phyloP scores from a whole-genome alignment of 2,797 vertebrate species.

The Acanthornis magna region DNA sequence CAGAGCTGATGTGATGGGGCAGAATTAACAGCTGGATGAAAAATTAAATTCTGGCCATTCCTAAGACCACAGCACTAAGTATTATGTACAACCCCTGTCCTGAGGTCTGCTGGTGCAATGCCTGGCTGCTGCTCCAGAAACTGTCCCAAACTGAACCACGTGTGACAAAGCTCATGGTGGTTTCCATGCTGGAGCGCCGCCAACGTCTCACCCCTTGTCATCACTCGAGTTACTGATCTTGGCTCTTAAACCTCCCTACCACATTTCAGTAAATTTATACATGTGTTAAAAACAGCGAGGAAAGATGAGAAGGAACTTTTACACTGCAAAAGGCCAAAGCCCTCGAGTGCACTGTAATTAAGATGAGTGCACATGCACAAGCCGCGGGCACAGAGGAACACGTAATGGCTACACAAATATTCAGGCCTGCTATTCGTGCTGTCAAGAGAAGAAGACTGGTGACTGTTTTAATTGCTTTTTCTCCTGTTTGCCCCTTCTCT shows the following conservation, averaged over 20 bases:
- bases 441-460: not conserved
- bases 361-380: not conserved
- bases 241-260: not conserved
- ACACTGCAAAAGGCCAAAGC: not conserved
- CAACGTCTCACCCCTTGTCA: not conserved
- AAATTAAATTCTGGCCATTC: not conserved
- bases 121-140: not conserved
- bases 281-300: not conserved
- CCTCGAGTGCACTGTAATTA: not conserved
- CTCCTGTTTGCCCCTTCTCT: not conserved
- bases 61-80: not conserved
- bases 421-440: fast-evolving
- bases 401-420: fast-evolving
- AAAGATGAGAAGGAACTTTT: not conserved
- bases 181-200: not conserved
- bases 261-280: not conserved
- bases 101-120: not conserved
- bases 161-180: not conserved
- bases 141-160: not conserved
- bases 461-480: not conserved
- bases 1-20: not conserved
- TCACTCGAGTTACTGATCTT: not conserved
- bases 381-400: not conserved
- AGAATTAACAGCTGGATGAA: not conserved
- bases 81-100: not conserved